Percentiles rank a stretch among this genome's conserved stretches.
Evolutionary conservation across 2,888 invertebrate species (phyloP).

Genomic region (Stramonita haemastoma): DNA sequence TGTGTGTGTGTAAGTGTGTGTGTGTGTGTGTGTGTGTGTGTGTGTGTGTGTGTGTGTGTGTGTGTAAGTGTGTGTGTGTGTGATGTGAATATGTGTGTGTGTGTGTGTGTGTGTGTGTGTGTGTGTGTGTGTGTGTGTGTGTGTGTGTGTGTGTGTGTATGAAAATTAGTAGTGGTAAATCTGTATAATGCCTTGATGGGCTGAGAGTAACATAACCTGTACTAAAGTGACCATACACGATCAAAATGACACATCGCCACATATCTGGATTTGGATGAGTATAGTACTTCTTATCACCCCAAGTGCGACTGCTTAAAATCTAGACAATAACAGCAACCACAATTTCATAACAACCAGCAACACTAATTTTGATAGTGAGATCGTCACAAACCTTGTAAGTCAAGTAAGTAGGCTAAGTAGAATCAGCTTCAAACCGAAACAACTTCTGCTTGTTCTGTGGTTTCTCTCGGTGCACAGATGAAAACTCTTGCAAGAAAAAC

Average conservation of each 20-base stretch:
- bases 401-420: neutral
- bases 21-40: neutral
- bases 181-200: neutral
- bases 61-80: constrained; percentile 4
- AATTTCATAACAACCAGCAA: too few species aligned
- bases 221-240: too few species aligned
- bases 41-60: neutral
- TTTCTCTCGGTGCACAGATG: neutral
- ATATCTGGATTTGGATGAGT: too few species aligned
- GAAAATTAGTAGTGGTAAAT: neutral
- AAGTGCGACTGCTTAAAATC: too few species aligned
- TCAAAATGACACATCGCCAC: too few species aligned
- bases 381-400: too few species aligned
- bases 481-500: neutral
- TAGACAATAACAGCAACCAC: too few species aligned
- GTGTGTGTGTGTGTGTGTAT: neutral
- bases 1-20: neutral
- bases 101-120: neutral
- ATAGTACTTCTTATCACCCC: too few species aligned
- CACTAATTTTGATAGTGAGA: too few species aligned
- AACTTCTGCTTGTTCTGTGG: neutral
- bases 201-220: too few species aligned
- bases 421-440: neutral
- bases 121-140: constrained; percentile 9
- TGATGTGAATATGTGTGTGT: neutral